A percentile compares a stretch with the other conserved stretches of the same genome.
phyloP scores from a whole-genome alignment of 1,140 invertebrate genomes.

The Ceratina australensis region DNA sequence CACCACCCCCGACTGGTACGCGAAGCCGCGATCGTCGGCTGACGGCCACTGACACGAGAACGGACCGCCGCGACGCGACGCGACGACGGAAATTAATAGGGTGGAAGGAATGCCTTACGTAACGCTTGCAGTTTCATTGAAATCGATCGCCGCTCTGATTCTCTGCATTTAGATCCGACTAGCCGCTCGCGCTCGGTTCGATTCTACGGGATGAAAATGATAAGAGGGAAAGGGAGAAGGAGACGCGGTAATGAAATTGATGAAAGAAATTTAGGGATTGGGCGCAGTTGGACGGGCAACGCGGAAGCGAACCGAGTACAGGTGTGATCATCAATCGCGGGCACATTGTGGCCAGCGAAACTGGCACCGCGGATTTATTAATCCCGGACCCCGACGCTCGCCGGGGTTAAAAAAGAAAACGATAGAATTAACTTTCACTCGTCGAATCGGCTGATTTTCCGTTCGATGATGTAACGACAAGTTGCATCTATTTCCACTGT shows the following conservation, averaged over 20 bases:
- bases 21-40: not conserved
- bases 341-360: slow-evolving; percentile 33
- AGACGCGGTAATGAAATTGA: not conserved
- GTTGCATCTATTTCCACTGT: slow-evolving; percentile 47
- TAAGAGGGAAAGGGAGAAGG: not conserved
- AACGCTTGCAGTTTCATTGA: slow-evolving; percentile 35
- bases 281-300: slow-evolving; percentile 17
- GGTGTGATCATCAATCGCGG: slow-evolving; percentile 43
- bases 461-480: slow-evolving; percentile 44
- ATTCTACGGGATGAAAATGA: no score
- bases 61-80: no score
- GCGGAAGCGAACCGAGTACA: slow-evolving; percentile 30
- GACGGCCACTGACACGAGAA: not conserved
- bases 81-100: slow-evolving; percentile 16
- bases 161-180: slow-evolving; percentile 32
- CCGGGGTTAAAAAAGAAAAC: not conserved
- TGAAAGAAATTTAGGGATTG: slow-evolving; percentile 26
- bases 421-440: slow-evolving; percentile 19
- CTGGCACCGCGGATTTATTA: slow-evolving; percentile 41
- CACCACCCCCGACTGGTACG: not conserved
- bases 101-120: slow-evolving; percentile 33
- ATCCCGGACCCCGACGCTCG: not conserved
- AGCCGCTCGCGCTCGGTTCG: no score
- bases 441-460: slow-evolving; percentile 14
- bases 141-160: slow-evolving; percentile 2